Evolutionary conservation across 1,140 invertebrate species (phyloP), one percentile per base, ranked within the genome.

Genomic region (Atta texana): DNA sequence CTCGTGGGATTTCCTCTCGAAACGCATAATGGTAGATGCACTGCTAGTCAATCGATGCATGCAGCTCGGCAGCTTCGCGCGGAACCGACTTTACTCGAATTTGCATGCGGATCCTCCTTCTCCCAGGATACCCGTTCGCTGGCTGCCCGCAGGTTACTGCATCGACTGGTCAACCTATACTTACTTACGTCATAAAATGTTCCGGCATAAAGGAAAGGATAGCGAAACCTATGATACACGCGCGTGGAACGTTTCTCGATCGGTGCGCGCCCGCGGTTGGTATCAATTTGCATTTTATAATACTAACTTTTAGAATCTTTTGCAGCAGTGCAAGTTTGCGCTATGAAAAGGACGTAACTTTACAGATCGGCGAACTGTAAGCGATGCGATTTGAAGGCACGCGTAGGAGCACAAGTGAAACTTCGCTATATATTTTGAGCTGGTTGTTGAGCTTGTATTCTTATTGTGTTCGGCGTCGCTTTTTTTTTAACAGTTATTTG

Each of bases 51-150:
- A 64, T 77, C 75, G 87, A 87, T 87, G 53, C 57, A 78, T 87
- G 76, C 86, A 90, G 51, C 21, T 34, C 76, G 85, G 87, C 74
- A 59, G 85, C 86, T 51, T 57, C 80, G 34, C 69, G 24, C 85
- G 68, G 49, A 55, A 61, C 49, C 76, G 78, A 61, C 34, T 85
- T 91, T 81, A 78, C 68, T 71, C 82, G 86, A 91, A 91, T 91
- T 91, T 91, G 80, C 90, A 84, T 91, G 72, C 69, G 87, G 91
- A 91, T 84, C 69, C 80, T 84, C 80, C 69, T 84, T 61, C 80
- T 84, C 80, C 80, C 80, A 61, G 80, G 80, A 84, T 84, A 84
- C 80, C 80, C 76, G 49, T 80, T 69, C 63, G 7, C 69, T 51
- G 55, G 68, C 64, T 72, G 80, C 80, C 80, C 80, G 80, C 80